Evolutionary conservation across 2,797 vertebrate genomes (phyloP).

Genomic region (Ceryle rudis): DNA sequence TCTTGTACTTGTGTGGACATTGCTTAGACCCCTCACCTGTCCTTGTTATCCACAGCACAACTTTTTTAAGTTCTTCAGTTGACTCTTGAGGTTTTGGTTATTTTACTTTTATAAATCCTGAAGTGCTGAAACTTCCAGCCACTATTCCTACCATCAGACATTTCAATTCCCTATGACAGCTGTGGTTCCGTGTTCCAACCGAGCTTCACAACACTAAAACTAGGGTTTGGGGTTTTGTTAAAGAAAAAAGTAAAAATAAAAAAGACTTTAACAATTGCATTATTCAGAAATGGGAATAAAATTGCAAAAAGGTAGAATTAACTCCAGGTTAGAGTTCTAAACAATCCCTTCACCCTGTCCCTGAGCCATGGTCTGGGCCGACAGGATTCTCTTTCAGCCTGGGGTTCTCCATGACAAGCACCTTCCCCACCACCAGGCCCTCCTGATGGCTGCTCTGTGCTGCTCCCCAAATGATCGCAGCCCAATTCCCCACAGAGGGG

Average conservation of each 20-base stretch:
- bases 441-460: not conserved
- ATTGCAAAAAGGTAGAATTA: not conserved
- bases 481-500: not conserved
- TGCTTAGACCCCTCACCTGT: not conserved
- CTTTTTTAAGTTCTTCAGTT: not conserved
- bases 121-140: not conserved
- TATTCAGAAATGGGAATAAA: not conserved
- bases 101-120: not conserved
- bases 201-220: not conserved
- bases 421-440: not conserved
- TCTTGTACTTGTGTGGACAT: not conserved
- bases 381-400: not conserved
- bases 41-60: not conserved
- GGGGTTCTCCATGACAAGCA: not conserved
- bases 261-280: not conserved
- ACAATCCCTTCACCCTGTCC: not conserved
- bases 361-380: not conserved
- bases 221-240: rapidly evolving
- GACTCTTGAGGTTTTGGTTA: not conserved
- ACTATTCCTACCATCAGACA: rapidly evolving
- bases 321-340: not conserved
- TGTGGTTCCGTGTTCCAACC: not conserved
- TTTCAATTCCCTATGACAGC: not conserved
- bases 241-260: not conserved
- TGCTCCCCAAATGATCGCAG: not conserved